Base-by-base conservation (phyloP, 2,888 invertebrate species). In the Calephelis perditalis region DNA sequence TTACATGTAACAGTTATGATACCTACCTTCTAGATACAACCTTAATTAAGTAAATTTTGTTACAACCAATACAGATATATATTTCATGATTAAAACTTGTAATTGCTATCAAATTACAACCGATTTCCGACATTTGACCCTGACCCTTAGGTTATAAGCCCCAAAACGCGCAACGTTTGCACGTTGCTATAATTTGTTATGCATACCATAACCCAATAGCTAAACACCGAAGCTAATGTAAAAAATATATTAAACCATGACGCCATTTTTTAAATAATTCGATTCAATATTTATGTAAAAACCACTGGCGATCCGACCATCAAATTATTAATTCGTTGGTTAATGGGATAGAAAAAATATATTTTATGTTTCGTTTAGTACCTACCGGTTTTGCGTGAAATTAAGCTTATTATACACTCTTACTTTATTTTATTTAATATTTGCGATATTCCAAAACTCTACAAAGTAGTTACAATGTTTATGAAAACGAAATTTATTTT, bases 231-330 rank as follows among this genome's bases (percentile, higher is more conserved):
- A 26, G 52, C 26, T 52, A 52, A 35, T 11, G 11, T 52, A 52
- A 52, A 52, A 35, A 40, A 40, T 40, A 52, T 52, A 52, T 35
- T 35, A 52, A 40, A 52, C 52, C 52, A 52, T 52, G 52, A 52
- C 36, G 52, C 52, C 52, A 54, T 54, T 36, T 35, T 54, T 54
- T 35, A 35, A 54, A 54, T 36, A 35, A 54, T 35, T 54, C 52
- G 36, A 11, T 11, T 35, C 36, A 54, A 54, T 26, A 54, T 54
- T 35, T 35, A n/a, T 54, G 7, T 35, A 52, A 36, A 52, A 54
- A 36, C 36, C 35, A 36, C 52, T 54, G 35, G 10, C 35, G n/a
- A 35, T 35, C 52, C 36, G 35, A 36, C 52, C 52, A 54, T 54
- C 36, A 26, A 52, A 35, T 35, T 54, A 54, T 54, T 54, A 54